These are phyloP conservation scores for Dysidea cf. avara DNA, from an alignment of 37 sponge, comb jelly and placozoan genomes.

Conservation along the genomic window DNA sequence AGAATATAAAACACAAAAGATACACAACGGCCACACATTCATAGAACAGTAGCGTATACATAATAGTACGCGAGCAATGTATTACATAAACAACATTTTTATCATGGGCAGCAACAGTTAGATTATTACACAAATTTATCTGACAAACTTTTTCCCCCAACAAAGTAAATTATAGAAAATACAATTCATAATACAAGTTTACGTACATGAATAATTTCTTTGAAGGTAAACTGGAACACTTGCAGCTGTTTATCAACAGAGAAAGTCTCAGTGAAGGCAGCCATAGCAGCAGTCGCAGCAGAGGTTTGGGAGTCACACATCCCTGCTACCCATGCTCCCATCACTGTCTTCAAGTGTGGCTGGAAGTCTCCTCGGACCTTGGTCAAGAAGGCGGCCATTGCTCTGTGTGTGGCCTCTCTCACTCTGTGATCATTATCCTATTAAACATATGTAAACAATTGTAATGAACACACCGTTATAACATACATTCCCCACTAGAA, in stretches of 20 bases:
- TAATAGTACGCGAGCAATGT: no score
- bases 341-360: slow-evolving; percentile 50
- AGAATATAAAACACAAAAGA: no score
- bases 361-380: slow-evolving; percentile 36
- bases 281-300: slow-evolving; percentile 48
- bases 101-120: no score
- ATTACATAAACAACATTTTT: no score
- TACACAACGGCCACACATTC: no score
- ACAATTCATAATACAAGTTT: not conserved
- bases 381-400: slow-evolving; percentile 34
- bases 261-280: slow-evolving; percentile 56
- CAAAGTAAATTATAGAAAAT: no score
- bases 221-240: slow-evolving; percentile 27
- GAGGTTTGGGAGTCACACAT: slow-evolving; percentile 67
- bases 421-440: slow-evolving; percentile 69
- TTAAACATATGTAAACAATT: no score
- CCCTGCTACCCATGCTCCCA: slow-evolving; percentile 73
- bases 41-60: not conserved
- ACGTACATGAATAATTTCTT: not conserved
- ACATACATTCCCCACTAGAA: no score
- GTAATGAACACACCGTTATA: no score
- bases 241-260: slow-evolving; percentile 36
- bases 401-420: slow-evolving; percentile 60
- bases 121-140: no score
- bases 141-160: no score